Evolutionary conservation across 2,888 invertebrate species (phyloP), one percentile per base, ranked within the genome.

Genomic region (Panorpa germanica): DNA sequence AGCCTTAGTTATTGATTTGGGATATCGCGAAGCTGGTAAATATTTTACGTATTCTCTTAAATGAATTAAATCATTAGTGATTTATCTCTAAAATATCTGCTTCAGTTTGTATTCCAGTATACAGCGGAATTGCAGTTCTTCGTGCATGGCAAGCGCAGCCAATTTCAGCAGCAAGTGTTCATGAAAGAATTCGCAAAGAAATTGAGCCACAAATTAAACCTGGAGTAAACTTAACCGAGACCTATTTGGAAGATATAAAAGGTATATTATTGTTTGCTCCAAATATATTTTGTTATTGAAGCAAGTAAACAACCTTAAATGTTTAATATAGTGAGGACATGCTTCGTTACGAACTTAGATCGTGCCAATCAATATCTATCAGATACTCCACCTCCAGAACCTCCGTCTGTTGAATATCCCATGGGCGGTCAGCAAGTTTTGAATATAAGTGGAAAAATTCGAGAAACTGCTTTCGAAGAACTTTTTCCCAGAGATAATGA

Each of bases 401-500:
- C 68, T 27, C 72, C 71, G 1, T 60, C 64, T 37, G 65, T 77
- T 1, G 59, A 65, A 30, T 77, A 83, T 55, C 66, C 66, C 2
- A 54, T 82, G 29, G 59, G 65, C 35, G 70, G 71, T 34, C 61
- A 65, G 10, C 63, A 63, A 38, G 61, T 65, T 8, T 55, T 83
- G 13, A 55, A 51, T 21, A 63, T 85, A 35, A 63, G 70, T 15
- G 71, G 85, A 10, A 57, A 57, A 37, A 55, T 81, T 2, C 64
- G 93, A 21, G 91, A 91, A 55, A 67, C 70, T 14, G 71, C 76
- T 2, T 80, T 73, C 42, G 93, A 93, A 61, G 57, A 78, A 25
- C 56, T 93, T 45, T 93, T 91, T 60, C 71, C 76, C 43, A 66
- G 75, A 40, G 88, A 85, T 55, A 72, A 70, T 50, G 85, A 86